Conservation (phyloP, 2,888 invertebrate genomes). For the Cybosia mesomella region DNA sequence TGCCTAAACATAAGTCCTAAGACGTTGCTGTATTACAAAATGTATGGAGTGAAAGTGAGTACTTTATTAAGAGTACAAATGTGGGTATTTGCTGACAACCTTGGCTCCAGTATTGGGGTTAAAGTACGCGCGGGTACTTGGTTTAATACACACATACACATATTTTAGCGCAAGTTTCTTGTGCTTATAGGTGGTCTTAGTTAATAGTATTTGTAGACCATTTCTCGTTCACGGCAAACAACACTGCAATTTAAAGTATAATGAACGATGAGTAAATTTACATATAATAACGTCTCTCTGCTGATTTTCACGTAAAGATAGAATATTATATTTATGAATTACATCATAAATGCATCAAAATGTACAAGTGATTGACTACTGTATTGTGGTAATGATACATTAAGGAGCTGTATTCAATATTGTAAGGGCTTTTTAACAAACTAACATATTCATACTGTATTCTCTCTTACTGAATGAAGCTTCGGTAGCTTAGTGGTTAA, state of each 20-base stretch:
- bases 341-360: background rate
- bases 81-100: constrained; percentile 25
- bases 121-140: constrained; percentile 33
- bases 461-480: too few relatives aligned
- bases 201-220: background rate
- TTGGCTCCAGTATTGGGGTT: constrained; percentile 35
- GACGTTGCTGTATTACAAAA: constrained; percentile 18
- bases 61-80: constrained; percentile 29
- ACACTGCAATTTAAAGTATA: background rate
- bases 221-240: background rate
- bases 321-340: background rate
- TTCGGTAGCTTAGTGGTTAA: too few relatives aligned
- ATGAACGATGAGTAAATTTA: background rate
- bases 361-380: background rate
- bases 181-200: background rate
- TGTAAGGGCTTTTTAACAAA: too few relatives aligned
- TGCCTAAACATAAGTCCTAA: constrained; percentile 17
- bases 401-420: too few relatives aligned
- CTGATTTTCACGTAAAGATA: background rate
- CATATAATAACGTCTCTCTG: background rate
- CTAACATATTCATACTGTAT: too few relatives aligned
- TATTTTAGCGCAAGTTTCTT: background rate
- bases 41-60: constrained; percentile 27
- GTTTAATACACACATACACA: background rate
- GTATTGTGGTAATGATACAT: too few relatives aligned